Evolutionary conservation across 2,797 vertebrate genomes (phyloP).

Genomic region (Heterohyrax brucei): DNA sequence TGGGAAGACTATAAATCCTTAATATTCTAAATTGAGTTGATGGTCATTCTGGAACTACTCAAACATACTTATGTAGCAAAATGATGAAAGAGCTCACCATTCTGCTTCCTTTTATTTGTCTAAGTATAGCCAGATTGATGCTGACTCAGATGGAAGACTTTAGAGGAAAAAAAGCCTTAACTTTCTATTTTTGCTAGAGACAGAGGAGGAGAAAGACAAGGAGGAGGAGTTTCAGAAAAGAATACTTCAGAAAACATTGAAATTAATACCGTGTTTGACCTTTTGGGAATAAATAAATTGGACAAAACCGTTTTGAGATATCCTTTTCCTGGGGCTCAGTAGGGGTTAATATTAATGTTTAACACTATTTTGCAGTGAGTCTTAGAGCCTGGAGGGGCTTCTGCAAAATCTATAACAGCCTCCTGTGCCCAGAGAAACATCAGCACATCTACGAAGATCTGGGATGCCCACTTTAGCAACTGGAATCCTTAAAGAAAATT

Average conservation of each 20-base stretch:
- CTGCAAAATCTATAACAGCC: background rate
- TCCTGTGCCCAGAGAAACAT: slow-evolving; percentile 63
- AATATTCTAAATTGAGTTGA: background rate
- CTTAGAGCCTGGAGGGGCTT: background rate
- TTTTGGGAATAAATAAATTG: slow-evolving; percentile 73
- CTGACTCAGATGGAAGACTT: background rate
- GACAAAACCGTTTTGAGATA: slow-evolving; percentile 19
- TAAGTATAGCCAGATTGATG: background rate
- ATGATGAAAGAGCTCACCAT: background rate
- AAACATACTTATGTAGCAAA: background rate
- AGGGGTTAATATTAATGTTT: background rate
- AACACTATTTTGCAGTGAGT: background rate
- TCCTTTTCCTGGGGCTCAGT: background rate
- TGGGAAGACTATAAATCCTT: background rate
- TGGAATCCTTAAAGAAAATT: slow-evolving; percentile 68
- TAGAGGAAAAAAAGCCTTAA: background rate
- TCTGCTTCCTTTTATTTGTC: background rate
- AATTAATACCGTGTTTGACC: background rate
- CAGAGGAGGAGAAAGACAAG: background rate
- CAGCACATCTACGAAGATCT: slow-evolving; percentile 69
- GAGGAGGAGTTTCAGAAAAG: background rate
- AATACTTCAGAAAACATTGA: slow-evolving; percentile 42
- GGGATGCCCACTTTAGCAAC: slow-evolving; percentile 54
- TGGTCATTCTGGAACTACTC: slow-evolving; percentile 14
- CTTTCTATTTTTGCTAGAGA: slow-evolving; percentile 29